Evolutionary conservation across 2,888 invertebrate species (phyloP), one percentile per base, ranked within the genome.

Genomic region (Polydrusus pterygomalis): DNA sequence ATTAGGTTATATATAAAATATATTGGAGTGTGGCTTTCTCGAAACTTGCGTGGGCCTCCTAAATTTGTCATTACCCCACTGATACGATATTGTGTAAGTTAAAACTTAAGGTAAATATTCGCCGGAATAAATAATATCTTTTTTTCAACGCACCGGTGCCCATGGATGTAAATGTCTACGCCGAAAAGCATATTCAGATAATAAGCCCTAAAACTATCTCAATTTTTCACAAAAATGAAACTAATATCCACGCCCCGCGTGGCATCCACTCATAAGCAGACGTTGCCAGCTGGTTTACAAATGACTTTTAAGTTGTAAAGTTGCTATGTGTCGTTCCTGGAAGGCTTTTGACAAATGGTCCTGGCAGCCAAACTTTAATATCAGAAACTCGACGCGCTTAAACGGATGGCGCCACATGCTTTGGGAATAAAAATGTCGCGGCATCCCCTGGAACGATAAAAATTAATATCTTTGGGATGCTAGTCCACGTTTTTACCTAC

Each of bases 241-340:
- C 68, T 76, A 76, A 76, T 72, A 76, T 51, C 70, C 18, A 25
- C 34, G 20, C 30, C 38, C 65, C 25, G 40, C 40, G 49, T 34
- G 76, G 62, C 65, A 71, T 70, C 56, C 58, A 54, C 73, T 72
- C 73, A 64, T 72, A 73, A 72, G 73, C 76, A 77, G 73, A 56
- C 76, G 76, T 70, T 63, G 64, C 76, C 68, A 64, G 69, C 58
- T 65, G 73, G 51, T 69, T 77, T 77, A 77, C 76, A 77, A 77
- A 77, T 73, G 76, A 77, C 76, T 77, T 77, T 77, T 68, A 62
- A 77, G 73, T 72, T 77, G 76, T 77, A 73, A 77, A 77, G 68
- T 73, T 64, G 73, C 69, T 72, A 75, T 75, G 72, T 76, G 76
- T 76, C 76, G 72, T 76, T 72, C 51, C 38, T 60, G 40, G 58